phyloP scores from a whole-genome alignment of 2,888 invertebrate genomes.

The Cyaniris semiargus region DNA sequence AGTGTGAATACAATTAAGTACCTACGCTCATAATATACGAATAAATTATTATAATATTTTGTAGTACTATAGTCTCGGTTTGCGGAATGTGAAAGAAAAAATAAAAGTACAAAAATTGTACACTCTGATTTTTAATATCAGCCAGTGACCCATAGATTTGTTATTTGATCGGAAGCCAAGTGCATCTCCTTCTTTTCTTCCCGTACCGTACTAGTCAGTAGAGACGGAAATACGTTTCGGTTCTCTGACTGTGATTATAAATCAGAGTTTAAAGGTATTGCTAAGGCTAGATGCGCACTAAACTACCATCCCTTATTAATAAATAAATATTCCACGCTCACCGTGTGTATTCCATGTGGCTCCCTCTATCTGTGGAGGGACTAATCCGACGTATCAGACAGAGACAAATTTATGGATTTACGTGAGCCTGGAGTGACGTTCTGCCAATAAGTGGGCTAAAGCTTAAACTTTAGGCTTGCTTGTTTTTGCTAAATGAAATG shows the following conservation, averaged over 20 bases:
- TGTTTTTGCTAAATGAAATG: background rate
- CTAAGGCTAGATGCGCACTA: background rate
- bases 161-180: too few species aligned
- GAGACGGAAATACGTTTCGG: background rate
- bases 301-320: background rate
- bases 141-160: background rate
- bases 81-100: constrained; percentile 54
- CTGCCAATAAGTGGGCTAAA: too few species aligned
- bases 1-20: constrained; percentile 46
- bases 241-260: background rate
- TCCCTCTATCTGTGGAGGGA: too few species aligned
- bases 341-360: too few species aligned
- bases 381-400: too few species aligned
- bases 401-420: too few species aligned
- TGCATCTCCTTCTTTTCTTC: background rate
- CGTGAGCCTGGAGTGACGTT: too few species aligned
- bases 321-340: too few species aligned
- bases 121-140: background rate
- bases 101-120: constrained; percentile 8
- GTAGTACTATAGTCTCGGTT: constrained; percentile 44
- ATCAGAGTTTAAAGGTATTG: background rate
- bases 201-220: background rate
- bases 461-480: too few species aligned
- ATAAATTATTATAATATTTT: constrained; percentile 1
- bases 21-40: constrained; percentile 33